These are phyloP conservation scores for Stercorarius parasiticus DNA, from an alignment of 2,113 vertebrate genomes.

Conservation along the genomic window DNA sequence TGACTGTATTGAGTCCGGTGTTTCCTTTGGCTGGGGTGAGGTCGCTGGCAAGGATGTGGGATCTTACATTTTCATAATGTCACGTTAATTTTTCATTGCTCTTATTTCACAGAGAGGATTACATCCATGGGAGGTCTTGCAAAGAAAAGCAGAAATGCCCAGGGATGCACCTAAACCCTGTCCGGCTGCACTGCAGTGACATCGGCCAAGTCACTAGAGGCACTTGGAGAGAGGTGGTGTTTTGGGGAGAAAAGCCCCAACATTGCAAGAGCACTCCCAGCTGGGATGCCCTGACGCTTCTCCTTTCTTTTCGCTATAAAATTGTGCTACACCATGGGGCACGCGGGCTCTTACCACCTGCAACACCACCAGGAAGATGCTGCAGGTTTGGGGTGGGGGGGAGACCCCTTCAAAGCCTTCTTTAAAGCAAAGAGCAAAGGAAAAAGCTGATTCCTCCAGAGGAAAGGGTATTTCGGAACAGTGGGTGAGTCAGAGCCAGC, in stretches of 20 bases:
- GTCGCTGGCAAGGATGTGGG: not conserved
- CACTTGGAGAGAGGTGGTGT: not conserved
- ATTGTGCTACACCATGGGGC: fast-evolving
- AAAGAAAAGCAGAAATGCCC: not conserved
- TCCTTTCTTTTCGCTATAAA: not conserved
- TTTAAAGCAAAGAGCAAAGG: not conserved
- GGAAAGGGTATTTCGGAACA: not conserved
- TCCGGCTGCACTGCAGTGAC: fast-evolving
- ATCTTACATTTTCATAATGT: not conserved
- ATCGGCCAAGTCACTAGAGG: not conserved
- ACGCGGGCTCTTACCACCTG: fast-evolving
- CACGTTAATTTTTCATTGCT: not conserved
- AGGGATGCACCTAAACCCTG: not conserved
- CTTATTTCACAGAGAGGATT: not conserved
- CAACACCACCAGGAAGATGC: too few species aligned
- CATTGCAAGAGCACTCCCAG: not conserved
- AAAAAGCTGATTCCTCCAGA: not conserved
- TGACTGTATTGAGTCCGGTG: not conserved
- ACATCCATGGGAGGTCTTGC: not conserved
- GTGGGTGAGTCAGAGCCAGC: constrained; percentile 5
- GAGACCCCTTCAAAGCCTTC: not conserved
- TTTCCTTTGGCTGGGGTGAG: not conserved
- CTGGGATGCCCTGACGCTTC: not conserved
- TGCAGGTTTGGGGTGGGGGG: not conserved
- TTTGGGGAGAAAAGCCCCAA: not conserved